Percentiles rank a stretch among this genome's conserved stretches.
Evolutionary conservation across 2,113 vertebrate species (phyloP).

Genomic region (Psettodes erumei): DNA sequence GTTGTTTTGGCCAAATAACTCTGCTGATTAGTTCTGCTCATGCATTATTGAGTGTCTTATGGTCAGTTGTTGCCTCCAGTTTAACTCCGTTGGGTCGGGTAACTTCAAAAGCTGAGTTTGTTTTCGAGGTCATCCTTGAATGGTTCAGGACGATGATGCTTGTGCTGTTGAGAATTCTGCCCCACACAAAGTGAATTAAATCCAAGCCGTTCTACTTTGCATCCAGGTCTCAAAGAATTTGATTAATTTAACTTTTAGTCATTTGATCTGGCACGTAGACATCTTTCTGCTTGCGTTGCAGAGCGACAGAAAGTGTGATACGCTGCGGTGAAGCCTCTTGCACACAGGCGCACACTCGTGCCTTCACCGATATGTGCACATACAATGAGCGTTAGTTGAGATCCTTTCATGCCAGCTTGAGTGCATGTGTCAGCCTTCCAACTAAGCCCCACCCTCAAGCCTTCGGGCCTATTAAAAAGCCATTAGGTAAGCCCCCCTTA

Average conservation of each 20-base stretch:
- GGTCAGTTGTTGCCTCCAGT: neutral
- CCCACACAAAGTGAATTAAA: slow-evolving; percentile 8
- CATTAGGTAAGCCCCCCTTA: slow-evolving; percentile 88
- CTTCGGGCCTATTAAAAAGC: slow-evolving; percentile 89
- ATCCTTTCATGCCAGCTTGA: slow-evolving; percentile 72
- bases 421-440: slow-evolving; percentile 34
- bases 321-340: neutral
- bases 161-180: neutral
- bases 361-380: slow-evolving; percentile 6
- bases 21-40: slow-evolving; percentile 26
- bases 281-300: neutral
- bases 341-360: neutral
- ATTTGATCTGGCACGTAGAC: slow-evolving; percentile 21
- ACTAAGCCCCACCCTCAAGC: slow-evolving; percentile 68
- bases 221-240: slow-evolving; percentile 25
- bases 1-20: slow-evolving; percentile 23
- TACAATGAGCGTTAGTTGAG: slow-evolving; percentile 85
- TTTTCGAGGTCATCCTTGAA: too few species aligned
- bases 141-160: too few species aligned
- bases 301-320: neutral
- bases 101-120: too few species aligned
- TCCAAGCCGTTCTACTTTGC: slow-evolving; percentile 28
- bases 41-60: slow-evolving; percentile 37
- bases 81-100: too few species aligned
- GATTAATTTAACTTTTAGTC: slow-evolving; percentile 10